These are phyloP conservation scores for Chloropsis hardwickii DNA, from an alignment of 2,113 vertebrate species.

Conservation along the genomic window DNA sequence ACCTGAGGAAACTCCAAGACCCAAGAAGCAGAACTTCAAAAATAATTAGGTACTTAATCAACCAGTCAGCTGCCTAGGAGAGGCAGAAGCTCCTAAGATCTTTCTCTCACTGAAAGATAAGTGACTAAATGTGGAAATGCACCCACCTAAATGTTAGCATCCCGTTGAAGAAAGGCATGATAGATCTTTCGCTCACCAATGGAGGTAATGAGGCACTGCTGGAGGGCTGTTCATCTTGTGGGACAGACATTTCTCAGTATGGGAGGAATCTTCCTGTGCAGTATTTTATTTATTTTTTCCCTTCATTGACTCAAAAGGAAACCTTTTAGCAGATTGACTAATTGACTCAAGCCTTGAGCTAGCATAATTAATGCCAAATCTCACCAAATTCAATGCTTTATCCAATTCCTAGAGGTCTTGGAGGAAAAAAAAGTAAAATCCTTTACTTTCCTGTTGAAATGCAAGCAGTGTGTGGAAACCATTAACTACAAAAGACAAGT, in stretches of 20 bases:
- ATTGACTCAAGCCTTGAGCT: neutral
- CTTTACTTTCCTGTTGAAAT: neutral
- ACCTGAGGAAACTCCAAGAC: neutral
- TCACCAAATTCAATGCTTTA: neutral
- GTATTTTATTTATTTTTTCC: neutral
- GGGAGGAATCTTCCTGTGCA: neutral
- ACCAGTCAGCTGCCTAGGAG: neutral
- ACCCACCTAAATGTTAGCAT: neutral
- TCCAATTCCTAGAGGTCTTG: neutral
- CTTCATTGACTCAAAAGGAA: neutral
- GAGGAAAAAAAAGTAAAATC: neutral
- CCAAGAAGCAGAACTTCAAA: neutral
- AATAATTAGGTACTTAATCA: neutral
- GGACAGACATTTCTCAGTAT: neutral
- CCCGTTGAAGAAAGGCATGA: neutral
- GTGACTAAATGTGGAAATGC: neutral
- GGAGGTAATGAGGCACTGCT: neutral
- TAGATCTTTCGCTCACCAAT: neutral
- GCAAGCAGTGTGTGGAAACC: neutral
- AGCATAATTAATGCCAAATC: neutral
- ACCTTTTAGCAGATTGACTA: neutral
- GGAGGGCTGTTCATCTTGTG: neutral
- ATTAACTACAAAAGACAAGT: neutral
- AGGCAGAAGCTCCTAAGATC: neutral
- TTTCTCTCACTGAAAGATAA: neutral